phyloP scores from a whole-genome alignment of 2,797 vertebrate species.

The Hemibagrus guttatus region DNA sequence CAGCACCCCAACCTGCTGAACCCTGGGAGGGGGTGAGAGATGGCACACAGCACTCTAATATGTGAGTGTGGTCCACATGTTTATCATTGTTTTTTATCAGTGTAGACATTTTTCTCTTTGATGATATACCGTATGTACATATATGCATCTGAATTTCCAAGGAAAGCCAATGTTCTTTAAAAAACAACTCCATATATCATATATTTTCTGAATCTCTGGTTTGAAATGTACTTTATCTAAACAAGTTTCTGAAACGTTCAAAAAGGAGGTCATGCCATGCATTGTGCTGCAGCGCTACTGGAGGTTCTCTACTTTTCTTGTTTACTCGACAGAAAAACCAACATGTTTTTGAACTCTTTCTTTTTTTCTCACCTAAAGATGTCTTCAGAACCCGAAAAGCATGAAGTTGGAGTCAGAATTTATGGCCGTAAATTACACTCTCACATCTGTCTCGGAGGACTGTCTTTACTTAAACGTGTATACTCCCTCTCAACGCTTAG shows the following conservation, averaged over 20 bases:
- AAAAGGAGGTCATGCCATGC: neutral
- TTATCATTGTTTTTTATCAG: neutral
- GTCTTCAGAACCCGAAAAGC: conserved; percentile 57
- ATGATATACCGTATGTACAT: neutral
- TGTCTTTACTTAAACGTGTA: conserved; percentile 80
- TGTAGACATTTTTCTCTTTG: neutral
- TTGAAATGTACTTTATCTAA: neutral
- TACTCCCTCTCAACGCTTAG: conserved; percentile 65
- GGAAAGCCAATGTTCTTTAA: neutral
- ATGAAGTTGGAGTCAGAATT: neutral
- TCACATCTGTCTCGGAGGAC: conserved; percentile 74
- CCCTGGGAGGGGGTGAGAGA: conserved; percentile 72
- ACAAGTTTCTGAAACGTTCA: neutral
- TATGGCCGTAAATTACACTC: neutral
- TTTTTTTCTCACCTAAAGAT: conserved; percentile 59
- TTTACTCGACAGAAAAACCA: neutral
- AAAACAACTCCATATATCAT: neutral
- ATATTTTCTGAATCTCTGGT: neutral
- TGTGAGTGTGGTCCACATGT: conserved; percentile 60
- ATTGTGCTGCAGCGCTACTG: neutral
- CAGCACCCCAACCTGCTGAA: conserved; percentile 66
- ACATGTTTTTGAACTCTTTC: neutral
- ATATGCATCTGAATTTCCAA: neutral
- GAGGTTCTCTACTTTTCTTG: conserved; percentile 1
- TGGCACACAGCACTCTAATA: conserved; percentile 66